A percentile compares a stretch with the other conserved stretches of the same genome.
Conservation (phyloP, 2,113 vertebrate genomes). For the Osmerus mordax region DNA sequence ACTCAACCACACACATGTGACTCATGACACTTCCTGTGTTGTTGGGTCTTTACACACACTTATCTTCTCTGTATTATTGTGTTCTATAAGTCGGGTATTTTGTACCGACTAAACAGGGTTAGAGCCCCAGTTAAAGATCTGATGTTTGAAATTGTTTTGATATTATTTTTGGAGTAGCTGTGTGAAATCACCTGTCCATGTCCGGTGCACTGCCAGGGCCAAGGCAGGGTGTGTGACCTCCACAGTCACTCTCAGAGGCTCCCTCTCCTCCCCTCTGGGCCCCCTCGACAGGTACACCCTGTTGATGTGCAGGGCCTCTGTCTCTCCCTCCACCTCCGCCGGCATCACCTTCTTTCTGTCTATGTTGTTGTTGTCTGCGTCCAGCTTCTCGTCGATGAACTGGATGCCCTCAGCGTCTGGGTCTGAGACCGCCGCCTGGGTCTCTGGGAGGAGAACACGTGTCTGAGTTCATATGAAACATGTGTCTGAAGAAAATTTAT, state of each 20-base stretch:
- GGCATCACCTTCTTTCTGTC: conserved; percentile 29
- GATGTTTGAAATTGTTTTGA: background rate
- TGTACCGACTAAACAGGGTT: background rate
- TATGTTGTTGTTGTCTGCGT: conserved; percentile 40
- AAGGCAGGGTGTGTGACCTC: conserved; percentile 72
- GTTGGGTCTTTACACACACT: too few species aligned
- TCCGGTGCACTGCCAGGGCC: conserved; percentile 62
- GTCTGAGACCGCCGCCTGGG: conserved; percentile 51
- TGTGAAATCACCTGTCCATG: conserved; percentile 65
- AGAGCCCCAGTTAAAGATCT: background rate
- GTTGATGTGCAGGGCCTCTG: conserved; percentile 55
- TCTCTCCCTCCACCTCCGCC: conserved; percentile 19
- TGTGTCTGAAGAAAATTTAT: background rate
- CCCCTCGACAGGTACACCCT: conserved; percentile 46
- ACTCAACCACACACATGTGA: too few species aligned
- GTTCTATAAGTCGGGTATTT: too few species aligned
- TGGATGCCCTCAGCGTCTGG: conserved; percentile 48
- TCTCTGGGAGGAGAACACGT: conserved; percentile 46
- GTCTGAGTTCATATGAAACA: background rate
- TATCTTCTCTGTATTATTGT: too few species aligned
- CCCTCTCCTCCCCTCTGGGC: conserved; percentile 23
- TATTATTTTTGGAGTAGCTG: background rate
- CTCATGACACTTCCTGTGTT: too few species aligned
- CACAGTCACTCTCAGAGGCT: conserved; percentile 61
- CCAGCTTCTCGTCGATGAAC: conserved; percentile 54